Evolutionary conservation across 2,888 invertebrate genomes (phyloP), one percentile per base, ranked within the genome.

Genomic region (Morpho achilles): DNA sequence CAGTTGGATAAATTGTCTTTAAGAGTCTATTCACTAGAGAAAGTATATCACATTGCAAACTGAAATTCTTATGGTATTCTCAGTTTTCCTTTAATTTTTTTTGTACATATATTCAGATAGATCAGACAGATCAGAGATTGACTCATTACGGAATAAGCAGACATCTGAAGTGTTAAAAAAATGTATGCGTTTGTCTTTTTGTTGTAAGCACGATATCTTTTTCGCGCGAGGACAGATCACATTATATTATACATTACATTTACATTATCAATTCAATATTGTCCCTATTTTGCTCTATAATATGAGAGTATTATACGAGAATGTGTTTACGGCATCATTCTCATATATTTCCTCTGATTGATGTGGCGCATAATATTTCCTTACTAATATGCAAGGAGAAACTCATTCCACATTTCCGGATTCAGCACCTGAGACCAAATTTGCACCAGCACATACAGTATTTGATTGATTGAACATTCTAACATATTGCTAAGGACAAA

Each of bases 351-450:
- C 42, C 48, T 42, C 40, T 48, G 48, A 54, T 54, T 54, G 48
- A 54, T 54, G 54, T 48, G 22, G 47, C 9, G 42, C 54, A 54
- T 48, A 42, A 54, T 48, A 47, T 23, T 41, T 10, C 10, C 48
- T 54, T 41, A 48, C 59, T 59, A 61, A 56, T 56, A 59, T 56
- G 47, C 56, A 50, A 44, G 52, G 32, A 55, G 56, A 58, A 50
- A 53, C 52, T 55, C 56, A 56, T 50, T 32, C 32, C 56, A 45
- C 43, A 49, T 6, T 50, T 54, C 53, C n/a, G 42, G 47, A 48
- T 54, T 42, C 23, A 32, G 42, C 61, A 61, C 61, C 61, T 61
- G 61, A 59, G 48, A 50, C 54, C 53, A n/a, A 32, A 32, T 32
- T 32, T 32, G 32, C 3, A 32, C 16, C 16, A 16, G 16, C 16